Conservation (phyloP, 1,140 invertebrate species). For the Bombus superbus region DNA sequence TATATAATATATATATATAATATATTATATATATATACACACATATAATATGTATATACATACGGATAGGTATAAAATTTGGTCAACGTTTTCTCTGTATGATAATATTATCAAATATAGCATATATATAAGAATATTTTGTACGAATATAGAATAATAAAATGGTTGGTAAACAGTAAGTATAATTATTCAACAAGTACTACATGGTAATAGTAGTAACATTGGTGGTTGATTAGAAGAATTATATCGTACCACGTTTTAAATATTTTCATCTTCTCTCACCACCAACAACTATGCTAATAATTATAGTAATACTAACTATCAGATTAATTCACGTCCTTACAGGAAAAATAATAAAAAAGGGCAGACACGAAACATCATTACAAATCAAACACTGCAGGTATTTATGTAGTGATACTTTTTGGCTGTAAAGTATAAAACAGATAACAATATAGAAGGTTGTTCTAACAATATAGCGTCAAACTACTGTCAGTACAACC, state of each 20-base stretch:
- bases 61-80: slow-evolving; percentile 63
- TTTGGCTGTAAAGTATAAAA: slow-evolving; percentile 68
- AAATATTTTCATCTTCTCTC: slow-evolving; percentile 34
- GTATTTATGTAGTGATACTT: slow-evolving; percentile 60
- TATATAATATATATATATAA: slow-evolving; percentile 30
- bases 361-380: slow-evolving; percentile 47
- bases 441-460: slow-evolving; percentile 57
- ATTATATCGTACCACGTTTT: slow-evolving; percentile 28
- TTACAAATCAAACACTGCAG: slow-evolving; percentile 47
- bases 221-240: slow-evolving; percentile 63
- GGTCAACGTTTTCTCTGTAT: slow-evolving; percentile 63
- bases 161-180: slow-evolving; percentile 77
- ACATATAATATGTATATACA: slow-evolving; percentile 22
- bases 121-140: slow-evolving; percentile 75
- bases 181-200: slow-evolving; percentile 81
- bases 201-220: slow-evolving; percentile 77
- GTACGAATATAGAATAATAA: slow-evolving; percentile 77
- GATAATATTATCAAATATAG: slow-evolving; percentile 72
- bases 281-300: slow-evolving; percentile 68
- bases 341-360: slow-evolving; percentile 51
- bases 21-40: slow-evolving; percentile 51
- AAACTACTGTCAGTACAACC: slow-evolving; percentile 60
- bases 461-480: slow-evolving; percentile 52
- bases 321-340: slow-evolving; percentile 59
- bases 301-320: slow-evolving; percentile 68